Conservation (phyloP, 2,888 invertebrate species). For the Ophion obscuratus region DNA sequence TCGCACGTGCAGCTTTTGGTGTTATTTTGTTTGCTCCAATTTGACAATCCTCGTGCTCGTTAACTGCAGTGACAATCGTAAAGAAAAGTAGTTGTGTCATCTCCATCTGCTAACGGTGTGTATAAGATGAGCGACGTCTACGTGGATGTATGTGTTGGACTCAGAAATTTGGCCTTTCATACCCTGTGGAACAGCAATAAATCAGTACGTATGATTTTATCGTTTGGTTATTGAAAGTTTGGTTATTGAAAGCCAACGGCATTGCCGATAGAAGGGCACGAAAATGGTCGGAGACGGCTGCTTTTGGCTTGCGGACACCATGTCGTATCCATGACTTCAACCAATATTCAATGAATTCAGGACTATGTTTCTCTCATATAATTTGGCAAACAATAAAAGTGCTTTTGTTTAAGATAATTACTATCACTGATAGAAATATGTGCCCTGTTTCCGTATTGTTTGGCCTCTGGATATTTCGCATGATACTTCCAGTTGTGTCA, state of each 20-base stretch:
- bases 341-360: slow-evolving; percentile 54
- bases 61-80: slow-evolving; percentile 2
- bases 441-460: slow-evolving; percentile 36
- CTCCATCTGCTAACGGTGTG: slow-evolving; percentile 56
- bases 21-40: neutral
- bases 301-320: slow-evolving; percentile 49
- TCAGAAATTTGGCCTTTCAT: neutral
- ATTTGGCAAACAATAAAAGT: slow-evolving; percentile 61
- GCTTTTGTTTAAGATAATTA: slow-evolving; percentile 42
- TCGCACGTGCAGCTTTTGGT: slow-evolving; percentile 15
- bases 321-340: slow-evolving; percentile 46
- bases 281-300: slow-evolving; percentile 54
- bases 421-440: slow-evolving; percentile 63
- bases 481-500: slow-evolving; percentile 58
- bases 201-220: slow-evolving; percentile 47
- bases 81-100: slow-evolving; percentile 1
- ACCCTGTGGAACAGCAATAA: neutral
- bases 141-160: slow-evolving; percentile 41
- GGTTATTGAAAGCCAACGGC: slow-evolving; percentile 64
- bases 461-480: slow-evolving; percentile 43
- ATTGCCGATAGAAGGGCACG: slow-evolving; percentile 56
- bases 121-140: slow-evolving; percentile 64
- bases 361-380: slow-evolving; percentile 55
- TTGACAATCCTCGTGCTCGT: slow-evolving; percentile 5
- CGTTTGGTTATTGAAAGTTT: too few species aligned